These are phyloP conservation scores for Pachyseris speciosa DNA, from an alignment of 64 coral and sea anemone genomes.

Conservation along the genomic window DNA sequence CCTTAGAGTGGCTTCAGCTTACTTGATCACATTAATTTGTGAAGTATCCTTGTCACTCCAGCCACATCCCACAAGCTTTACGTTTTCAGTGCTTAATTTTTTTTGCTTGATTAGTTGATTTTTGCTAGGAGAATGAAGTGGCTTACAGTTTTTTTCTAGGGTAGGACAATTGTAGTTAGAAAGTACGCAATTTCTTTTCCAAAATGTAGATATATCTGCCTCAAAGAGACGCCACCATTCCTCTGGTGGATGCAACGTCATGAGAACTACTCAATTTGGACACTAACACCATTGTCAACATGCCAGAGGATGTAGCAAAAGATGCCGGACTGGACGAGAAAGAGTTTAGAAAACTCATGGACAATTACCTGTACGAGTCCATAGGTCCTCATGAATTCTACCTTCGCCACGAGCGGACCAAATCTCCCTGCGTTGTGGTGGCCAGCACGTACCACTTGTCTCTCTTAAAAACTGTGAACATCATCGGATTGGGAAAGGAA, in stretches of 20 bases:
- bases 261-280: constrained; percentile 20
- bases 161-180: too few relatives aligned
- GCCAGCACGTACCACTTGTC: background rate
- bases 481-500: background rate
- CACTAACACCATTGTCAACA: background rate
- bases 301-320: background rate
- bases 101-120: too few relatives aligned
- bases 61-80: too few relatives aligned
- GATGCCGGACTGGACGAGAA: background rate
- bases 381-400: constrained; percentile 13
- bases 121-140: too few relatives aligned
- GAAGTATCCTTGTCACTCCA: too few relatives aligned
- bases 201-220: background rate
- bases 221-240: background rate
- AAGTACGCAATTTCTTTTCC: too few relatives aligned
- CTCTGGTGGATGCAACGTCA: background rate
- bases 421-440: background rate
- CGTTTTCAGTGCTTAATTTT: too few relatives aligned
- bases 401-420: background rate
- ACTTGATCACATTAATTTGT: too few relatives aligned
- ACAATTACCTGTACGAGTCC: constrained; percentile 1
- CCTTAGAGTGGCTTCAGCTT: too few relatives aligned
- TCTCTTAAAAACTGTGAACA: background rate
- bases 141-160: too few relatives aligned
- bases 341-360: background rate